A percentile compares a stretch with the other conserved stretches of the same genome.
These are phyloP conservation scores for Morone chrysops DNA, from an alignment of 2,113 vertebrate species.

Conservation along the genomic window DNA sequence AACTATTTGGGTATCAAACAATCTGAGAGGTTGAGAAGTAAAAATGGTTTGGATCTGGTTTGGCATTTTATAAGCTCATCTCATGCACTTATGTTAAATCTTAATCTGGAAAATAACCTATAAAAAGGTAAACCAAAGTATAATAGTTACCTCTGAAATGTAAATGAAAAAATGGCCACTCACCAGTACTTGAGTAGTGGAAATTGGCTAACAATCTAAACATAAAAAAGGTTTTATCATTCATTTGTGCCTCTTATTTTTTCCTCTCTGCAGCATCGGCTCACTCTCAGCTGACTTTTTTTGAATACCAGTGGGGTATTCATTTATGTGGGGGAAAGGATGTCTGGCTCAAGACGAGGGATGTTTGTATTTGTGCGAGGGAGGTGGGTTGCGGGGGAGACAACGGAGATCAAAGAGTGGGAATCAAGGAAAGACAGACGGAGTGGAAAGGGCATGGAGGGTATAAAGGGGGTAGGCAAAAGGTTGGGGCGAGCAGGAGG, in stretches of 20 bases:
- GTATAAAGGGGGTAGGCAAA: conserved; percentile 27
- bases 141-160: no score
- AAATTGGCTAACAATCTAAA: no score
- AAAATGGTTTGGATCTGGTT: no score
- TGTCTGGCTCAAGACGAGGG: neutral
- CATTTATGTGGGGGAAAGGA: neutral
- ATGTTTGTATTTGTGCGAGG: neutral
- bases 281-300: neutral
- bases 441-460: conserved; percentile 36
- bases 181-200: no score
- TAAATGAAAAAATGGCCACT: no score
- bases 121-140: no score
- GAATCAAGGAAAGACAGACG: conserved; percentile 38
- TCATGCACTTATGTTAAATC: no score
- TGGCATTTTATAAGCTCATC: no score
- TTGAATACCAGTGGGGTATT: no score
- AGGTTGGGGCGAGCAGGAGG: conserved; percentile 35
- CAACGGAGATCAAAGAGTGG: conserved; percentile 44
- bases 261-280: neutral
- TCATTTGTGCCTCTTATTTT: no score
- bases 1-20: neutral
- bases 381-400: neutral
- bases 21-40: neutral
- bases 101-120: no score
- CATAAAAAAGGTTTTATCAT: neutral